Base-by-base conservation (phyloP, 2,888 invertebrate species). In the Clunio marinus region DNA sequence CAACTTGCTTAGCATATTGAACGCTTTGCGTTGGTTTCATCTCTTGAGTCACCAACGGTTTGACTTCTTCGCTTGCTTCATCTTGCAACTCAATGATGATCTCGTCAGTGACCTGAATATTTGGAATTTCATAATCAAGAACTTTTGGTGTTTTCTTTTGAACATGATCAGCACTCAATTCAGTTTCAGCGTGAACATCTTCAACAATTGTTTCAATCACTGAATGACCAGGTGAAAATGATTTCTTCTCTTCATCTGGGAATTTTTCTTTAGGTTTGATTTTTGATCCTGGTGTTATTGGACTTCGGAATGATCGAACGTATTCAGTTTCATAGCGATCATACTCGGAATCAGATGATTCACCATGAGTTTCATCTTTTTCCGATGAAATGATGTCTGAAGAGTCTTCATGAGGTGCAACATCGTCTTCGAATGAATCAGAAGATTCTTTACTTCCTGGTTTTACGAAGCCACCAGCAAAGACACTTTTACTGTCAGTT, bases 401-500 rank as follows among this genome's bases (percentile, higher is more conserved):
- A 37, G 74, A 73, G 70, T 76, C 76, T n/a, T 74, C 72, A 46
- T 75, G 74, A 24, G 73, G 70, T 57, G 76, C 74, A 69, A 76
- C 75, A 46, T 77, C 77, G 71, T 80, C 80, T 15, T 77, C 75
- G 1, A 78, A 69, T 76, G 70, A 78, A 77, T 58, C 77, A 78
- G 74, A 80, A 1, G 78, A 79, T 72, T 80, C 78, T 63, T 77
- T 78, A 69, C 75, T 77, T 72, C 80, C 79, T 46, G 77, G 76
- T 71, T 76, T 79, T 22, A 80, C 72, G 72, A 72, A 73, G 28
- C 70, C 70, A 25, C 69, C 69, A 22, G 70, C 65, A 65, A 78
- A 78, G 67, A 73, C 73, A 70, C 76, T 77, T 4, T 82, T 81
- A 71, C 84, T 85, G 70, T 84, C 85, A 69, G 77, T 80, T 17